phyloP scores from a whole-genome alignment of 64 coral and sea anemone genomes.

The Orbicella faveolata region DNA sequence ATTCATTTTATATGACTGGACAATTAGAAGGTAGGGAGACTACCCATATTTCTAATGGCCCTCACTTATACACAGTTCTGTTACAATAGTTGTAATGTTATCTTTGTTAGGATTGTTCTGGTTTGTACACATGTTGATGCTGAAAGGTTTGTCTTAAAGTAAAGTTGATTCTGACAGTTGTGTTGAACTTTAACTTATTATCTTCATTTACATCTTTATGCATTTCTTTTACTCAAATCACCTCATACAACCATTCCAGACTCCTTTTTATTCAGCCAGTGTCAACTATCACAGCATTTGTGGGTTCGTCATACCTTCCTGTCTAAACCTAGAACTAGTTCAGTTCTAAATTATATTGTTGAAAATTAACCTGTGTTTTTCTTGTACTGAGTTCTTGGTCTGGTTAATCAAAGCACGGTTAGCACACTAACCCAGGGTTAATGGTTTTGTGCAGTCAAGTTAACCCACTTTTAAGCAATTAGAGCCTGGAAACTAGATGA shows the following conservation, averaged over 20 bases:
- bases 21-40: constrained; percentile 39
- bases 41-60: constrained; percentile 21
- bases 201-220: constrained; percentile 39
- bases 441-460: constrained; percentile 24
- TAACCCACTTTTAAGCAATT: constrained; percentile 52
- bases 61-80: constrained; percentile 3
- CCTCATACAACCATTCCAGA: constrained; percentile 59
- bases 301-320: constrained; percentile 58
- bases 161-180: constrained; percentile 44
- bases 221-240: constrained; percentile 65
- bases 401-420: constrained; percentile 46
- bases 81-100: constrained; percentile 33
- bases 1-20: constrained; percentile 43
- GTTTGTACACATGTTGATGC: constrained; percentile 45
- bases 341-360: constrained; percentile 58
- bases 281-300: constrained; percentile 52
- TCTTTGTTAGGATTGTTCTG: constrained; percentile 54
- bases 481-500: constrained; percentile 52
- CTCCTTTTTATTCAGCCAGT: constrained; percentile 62
- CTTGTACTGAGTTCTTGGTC: constrained; percentile 45
- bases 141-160: constrained; percentile 28
- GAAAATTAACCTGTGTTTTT: constrained; percentile 65
- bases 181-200: constrained; percentile 48
- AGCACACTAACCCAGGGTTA: neutral
- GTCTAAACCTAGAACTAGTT: constrained; percentile 57